Evolutionary conservation across 2,888 invertebrate species (phyloP), one percentile per base, ranked within the genome.

Genomic region (Schizotus pectinicornis): DNA sequence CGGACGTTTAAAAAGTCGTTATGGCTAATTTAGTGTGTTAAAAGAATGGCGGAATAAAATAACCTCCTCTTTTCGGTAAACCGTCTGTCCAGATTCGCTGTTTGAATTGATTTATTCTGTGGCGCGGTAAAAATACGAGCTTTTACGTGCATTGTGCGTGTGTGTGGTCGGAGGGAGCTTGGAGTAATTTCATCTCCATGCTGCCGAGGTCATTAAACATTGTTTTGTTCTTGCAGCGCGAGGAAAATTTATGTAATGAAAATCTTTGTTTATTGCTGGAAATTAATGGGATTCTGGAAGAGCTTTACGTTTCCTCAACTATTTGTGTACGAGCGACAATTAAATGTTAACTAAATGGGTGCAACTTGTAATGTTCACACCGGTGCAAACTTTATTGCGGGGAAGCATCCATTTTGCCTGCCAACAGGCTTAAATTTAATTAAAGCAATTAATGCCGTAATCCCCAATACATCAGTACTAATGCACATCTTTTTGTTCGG

Each of bases 201-300:
- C 49, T 42, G 43, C 31, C 13, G 43, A 58, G 52, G 52, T 52
- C 57, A 58, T 58, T 58, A 58, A 58, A 38, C 57, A 59, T 55
- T 55, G 59, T 59, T 59, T 59, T 53, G 59, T 59, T 54, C 49
- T 53, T 39, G 52, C 43, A 41, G 32, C 14, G 36, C 42, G 35
- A 11, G 12, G 35, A 43, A 62, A 62, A 62, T 62, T 62, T 62
- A 62, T 62, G 58, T 62, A 62, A 62, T 62, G 58, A 62, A 62
- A 62, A 62, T 62, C 62, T 59, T 62, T 62, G 62, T 62, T 59
- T 62, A 62, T 62, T 52, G 56, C 62, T 46, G 32, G 43, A 62
- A 62, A 62, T 62, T 59, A 62, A 62, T 59, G 62, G 62, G 52
- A 62, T 62, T 62, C 59, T 59, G 59, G 35, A 55, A 55, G 62